Base-by-base conservation (phyloP, 2,113 vertebrate species). In the Pseudopodoces humilis region DNA sequence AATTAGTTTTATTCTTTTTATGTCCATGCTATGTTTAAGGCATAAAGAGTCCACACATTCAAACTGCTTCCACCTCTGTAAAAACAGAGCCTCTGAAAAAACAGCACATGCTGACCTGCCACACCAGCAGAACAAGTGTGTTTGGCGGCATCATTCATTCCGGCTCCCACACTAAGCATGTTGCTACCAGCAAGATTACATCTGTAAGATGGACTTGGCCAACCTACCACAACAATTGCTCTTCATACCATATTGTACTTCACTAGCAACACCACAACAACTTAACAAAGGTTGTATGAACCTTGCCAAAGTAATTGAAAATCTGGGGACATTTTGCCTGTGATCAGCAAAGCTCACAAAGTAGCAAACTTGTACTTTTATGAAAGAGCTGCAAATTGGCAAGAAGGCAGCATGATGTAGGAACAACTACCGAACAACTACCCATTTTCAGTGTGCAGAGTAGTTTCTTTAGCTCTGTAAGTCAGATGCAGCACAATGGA, bases 361-460 rank as follows among this genome's bases (percentile, higher is more conserved):
- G 20, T 4, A 71, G 49, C 12, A 75, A 78, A 84, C 16, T 25
- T 44, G 11, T 19, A 22, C 21, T 68, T 86, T 53, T 35, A 27
- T 25, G 20, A 67, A 62, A 86, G n/a, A 77, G 11, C 15, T 43
- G 31, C 2, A 56, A 28, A 56, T 23, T 27, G 30, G 25, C 28
- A 72, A 60, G 11, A 39, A 39, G 15, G 64, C 15, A 86, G 46
- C 1, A 4, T 0, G 0, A 16, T 2, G 2, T 10, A 62, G 30
- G 15, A 83, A 52, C 7, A 76, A 15, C 9, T 33, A 21, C 10
- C 9, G 15, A 83, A 52, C 7, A 76, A 15, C 10, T 35, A 23
- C 9, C 9, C 1, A 3, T 56, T 65, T 68, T 30, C 37, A 7
- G 22, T n/a, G 19, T 53, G 68, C 19, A 33, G 18, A 47, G 41